Percentiles rank a stretch among this genome's conserved stretches.
These are phyloP conservation scores for Yponomeuta plumbellus DNA, from an alignment of 2,888 invertebrate species.

Conservation along the genomic window DNA sequence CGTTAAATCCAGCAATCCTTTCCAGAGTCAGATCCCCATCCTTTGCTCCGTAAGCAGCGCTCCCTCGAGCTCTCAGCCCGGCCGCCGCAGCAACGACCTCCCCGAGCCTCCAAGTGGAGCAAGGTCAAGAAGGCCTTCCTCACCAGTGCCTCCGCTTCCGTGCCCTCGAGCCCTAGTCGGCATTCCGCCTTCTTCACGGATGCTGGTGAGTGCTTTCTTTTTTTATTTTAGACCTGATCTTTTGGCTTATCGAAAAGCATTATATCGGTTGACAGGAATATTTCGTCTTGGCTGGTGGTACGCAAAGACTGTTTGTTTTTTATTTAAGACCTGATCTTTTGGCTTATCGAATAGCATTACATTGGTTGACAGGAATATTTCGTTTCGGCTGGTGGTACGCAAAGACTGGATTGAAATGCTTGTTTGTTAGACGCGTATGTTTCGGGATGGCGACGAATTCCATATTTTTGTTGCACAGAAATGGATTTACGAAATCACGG, in stretches of 20 bases:
- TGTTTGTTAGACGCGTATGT: too few relatives aligned
- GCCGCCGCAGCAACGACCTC: constrained; percentile 69
- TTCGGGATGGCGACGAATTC: too few relatives aligned
- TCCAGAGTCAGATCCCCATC: constrained; percentile 63
- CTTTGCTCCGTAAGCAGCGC: constrained; percentile 65
- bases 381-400: too few relatives aligned
- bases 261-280: too few relatives aligned
- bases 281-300: too few relatives aligned
- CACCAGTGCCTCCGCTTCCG: constrained; percentile 76
- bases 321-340: not conserved
- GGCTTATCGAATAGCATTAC: too few relatives aligned
- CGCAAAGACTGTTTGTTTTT: too few relatives aligned
- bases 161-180: constrained; percentile 82
- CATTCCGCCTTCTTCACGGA: constrained; percentile 81
- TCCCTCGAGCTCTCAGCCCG: constrained; percentile 65
- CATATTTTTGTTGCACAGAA: too few relatives aligned
- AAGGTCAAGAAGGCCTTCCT: constrained; percentile 84
- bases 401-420: too few relatives aligned
- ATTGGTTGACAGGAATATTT: too few relatives aligned
- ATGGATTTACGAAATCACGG: too few relatives aligned
- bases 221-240: not conserved
- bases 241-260: too few relatives aligned
- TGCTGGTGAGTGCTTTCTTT: constrained; percentile 66
- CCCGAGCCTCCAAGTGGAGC: constrained; percentile 82
- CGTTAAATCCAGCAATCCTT: not conserved